phyloP scores from a whole-genome alignment of 1,140 invertebrate species.

The Drosophila aff. region DNA sequence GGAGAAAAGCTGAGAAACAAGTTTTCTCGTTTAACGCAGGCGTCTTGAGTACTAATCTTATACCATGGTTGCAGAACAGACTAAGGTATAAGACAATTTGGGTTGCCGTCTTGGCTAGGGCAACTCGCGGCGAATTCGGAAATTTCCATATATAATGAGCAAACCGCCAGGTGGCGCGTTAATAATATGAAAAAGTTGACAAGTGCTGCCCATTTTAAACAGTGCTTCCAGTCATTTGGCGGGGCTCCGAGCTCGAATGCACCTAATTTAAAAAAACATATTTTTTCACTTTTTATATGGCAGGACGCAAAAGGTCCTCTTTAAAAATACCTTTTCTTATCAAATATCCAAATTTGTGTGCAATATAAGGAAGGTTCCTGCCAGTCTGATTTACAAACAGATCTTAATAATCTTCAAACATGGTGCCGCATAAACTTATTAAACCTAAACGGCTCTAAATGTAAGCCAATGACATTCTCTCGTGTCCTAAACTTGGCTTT shows the following conservation, averaged over 20 bases:
- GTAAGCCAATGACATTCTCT: too few relatives aligned
- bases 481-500: too few relatives aligned
- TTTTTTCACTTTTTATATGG: too few relatives aligned
- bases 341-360: too few relatives aligned
- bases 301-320: too few relatives aligned
- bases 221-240: not conserved
- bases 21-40: not conserved
- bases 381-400: too few relatives aligned
- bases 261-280: not conserved
- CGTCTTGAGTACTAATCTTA: not conserved
- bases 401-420: too few relatives aligned
- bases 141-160: not conserved
- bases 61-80: not conserved
- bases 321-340: too few relatives aligned
- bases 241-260: not conserved
- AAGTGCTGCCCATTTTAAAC: not conserved
- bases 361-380: too few relatives aligned
- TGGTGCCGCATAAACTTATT: too few relatives aligned
- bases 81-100: not conserved
- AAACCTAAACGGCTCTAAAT: too few relatives aligned
- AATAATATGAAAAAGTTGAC: not conserved
- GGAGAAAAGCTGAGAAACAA: not conserved
- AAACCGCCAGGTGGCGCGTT: not conserved
- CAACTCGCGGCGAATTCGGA: not conserved
- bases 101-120: not conserved